Percentiles rank a stretch among this genome's conserved stretches.
phyloP scores from a whole-genome alignment of 2,888 invertebrate genomes.

The Tinea trinotella region DNA sequence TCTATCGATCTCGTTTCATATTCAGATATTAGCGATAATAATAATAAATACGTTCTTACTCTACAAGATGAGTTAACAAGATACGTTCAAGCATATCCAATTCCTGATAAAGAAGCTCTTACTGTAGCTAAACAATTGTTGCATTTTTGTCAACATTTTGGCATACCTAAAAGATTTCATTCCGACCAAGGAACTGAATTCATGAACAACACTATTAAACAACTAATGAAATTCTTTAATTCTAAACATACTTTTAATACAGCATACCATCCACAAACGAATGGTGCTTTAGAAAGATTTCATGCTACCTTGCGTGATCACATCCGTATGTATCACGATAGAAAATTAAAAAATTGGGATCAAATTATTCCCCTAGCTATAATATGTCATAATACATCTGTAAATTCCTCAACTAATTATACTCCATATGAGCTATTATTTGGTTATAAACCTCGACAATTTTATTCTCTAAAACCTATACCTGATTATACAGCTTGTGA shows the following conservation, averaged over 20 bases:
- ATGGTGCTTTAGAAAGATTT: constrained; percentile 31
- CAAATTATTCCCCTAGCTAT: constrained; percentile 32
- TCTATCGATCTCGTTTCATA: no score
- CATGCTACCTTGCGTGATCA: constrained; percentile 32
- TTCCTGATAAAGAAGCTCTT: constrained; percentile 31
- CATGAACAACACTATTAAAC: constrained; percentile 30
- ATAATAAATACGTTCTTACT: no score
- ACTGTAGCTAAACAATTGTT: constrained; percentile 31
- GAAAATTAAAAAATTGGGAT: constrained; percentile 28
- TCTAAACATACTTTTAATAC: no score
- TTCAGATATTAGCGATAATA: no score
- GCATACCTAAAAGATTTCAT: constrained; percentile 32
- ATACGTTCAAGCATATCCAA: no score
- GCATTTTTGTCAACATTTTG: constrained; percentile 33
- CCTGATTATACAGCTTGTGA: constrained; percentile 28
- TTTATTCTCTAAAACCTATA: constrained; percentile 27
- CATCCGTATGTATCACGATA: constrained; percentile 30
- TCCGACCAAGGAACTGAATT: constrained; percentile 35
- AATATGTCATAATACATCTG: constrained; percentile 33
- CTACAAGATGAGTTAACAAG: no score
- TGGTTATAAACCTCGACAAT: constrained; percentile 30
- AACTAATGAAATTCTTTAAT: constrained; percentile 31
- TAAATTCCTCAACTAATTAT: constrained; percentile 29
- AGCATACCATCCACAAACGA: constrained; percentile 33
- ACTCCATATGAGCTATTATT: constrained; percentile 33